phyloP scores from a whole-genome alignment of 2,888 invertebrate species.

The Ligdia adustata region DNA sequence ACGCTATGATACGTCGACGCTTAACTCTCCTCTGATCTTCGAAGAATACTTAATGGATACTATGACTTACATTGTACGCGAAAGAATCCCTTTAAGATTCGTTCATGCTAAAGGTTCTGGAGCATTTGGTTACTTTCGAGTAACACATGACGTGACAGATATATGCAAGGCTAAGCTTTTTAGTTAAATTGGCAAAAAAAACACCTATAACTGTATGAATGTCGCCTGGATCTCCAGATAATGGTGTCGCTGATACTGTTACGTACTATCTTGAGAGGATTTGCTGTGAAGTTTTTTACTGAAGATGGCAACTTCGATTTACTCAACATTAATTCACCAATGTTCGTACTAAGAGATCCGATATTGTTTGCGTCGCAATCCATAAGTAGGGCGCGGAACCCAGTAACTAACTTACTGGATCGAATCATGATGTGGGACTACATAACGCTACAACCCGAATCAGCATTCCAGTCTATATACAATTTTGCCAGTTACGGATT shows the following conservation, averaged over 20 bases:
- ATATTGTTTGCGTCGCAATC: slow-evolving; percentile 94
- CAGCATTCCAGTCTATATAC: slow-evolving; percentile 91
- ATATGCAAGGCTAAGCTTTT: slow-evolving; percentile 91
- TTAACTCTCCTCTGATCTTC: slow-evolving; percentile 90
- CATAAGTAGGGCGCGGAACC: slow-evolving; percentile 96
- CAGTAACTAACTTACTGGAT: slow-evolving; percentile 93
- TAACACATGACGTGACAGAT: slow-evolving; percentile 90
- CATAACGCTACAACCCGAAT: slow-evolving; percentile 91
- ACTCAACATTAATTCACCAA: slow-evolving; percentile 94
- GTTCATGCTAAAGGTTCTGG: slow-evolving; percentile 97
- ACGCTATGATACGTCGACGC: slow-evolving; percentile 88
- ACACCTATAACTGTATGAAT: slow-evolving; percentile 91
- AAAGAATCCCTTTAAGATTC: slow-evolving; percentile 95
- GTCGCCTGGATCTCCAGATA: slow-evolving; percentile 92
- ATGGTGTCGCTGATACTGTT: slow-evolving; percentile 93
- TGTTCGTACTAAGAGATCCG: slow-evolving; percentile 95
- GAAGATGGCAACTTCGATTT: slow-evolving; percentile 95
- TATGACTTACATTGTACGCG: slow-evolving; percentile 91
- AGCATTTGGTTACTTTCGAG: slow-evolving; percentile 92
- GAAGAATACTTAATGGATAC: slow-evolving; percentile 91
- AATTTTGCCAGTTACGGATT: slow-evolving; percentile 94
- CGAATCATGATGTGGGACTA: slow-evolving; percentile 97
- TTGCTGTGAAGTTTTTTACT: slow-evolving; percentile 95
- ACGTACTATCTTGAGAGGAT: slow-evolving; percentile 94
- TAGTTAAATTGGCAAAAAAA: slow-evolving; percentile 87